Evolutionary conservation across 1,140 invertebrate species (phyloP), one percentile per base, ranked within the genome.

Genomic region (Heliconius nattereri): DNA sequence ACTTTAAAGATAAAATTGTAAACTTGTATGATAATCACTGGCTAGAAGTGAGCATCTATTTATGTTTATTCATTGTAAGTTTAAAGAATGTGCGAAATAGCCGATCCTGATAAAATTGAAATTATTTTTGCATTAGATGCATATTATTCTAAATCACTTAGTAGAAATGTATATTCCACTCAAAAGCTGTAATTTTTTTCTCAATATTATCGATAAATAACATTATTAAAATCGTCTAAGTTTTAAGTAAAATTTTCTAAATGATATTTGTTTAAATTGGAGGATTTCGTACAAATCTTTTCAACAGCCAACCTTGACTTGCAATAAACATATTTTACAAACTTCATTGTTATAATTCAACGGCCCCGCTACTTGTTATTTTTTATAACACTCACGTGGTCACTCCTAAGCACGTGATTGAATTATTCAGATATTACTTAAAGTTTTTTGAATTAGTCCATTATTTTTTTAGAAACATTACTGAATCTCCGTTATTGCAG

Each of bases 331-430:
- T 73, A 45, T 66, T 45, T 40, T 26, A 71, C 54, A 75, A 79
- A 79, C n/a, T 54, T 23, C 71, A 70, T 75, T 76, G 70, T 76
- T 72, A 29, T 72, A 76, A 74, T 72, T 54, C 74, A 76, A 35
- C 76, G 78, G 45, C 78, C 60, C 70, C 52, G 78, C 29, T 70
- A 23, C 75, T 76, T 37, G 2, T 52, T 29, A 32, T 71, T 79
- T 79, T 79, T 79, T 71, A 52, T 29, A 60, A 54, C 1, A 73
- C 76, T 74, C 72, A 66, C 73, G 78, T 78, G 78, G 29, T 1
- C 5, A 2, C 13, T 2, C 6, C 5, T 7, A 8, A 45, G 32
- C 37, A 70, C 71, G 76, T 60, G 19, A 73, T 73, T 16, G 1
- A 7, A 72, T 54, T 32, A 77, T 13, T 75, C 16, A 37, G 35